Conservation (phyloP, 2,113 vertebrate genomes). For the Poecilia latipinna region DNA sequence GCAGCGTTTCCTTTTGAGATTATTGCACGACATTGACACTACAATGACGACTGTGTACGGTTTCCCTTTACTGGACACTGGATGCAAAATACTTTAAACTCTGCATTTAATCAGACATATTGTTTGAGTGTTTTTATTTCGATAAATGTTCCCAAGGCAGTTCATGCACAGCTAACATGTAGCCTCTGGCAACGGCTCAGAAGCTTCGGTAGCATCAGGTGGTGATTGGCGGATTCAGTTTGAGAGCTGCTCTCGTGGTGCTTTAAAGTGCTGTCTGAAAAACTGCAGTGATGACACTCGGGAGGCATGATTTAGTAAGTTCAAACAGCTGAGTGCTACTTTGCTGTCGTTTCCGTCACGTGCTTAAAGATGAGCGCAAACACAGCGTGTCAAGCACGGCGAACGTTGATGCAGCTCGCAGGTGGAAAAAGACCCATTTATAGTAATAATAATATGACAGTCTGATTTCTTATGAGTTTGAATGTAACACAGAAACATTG, state of each 20-base stretch:
- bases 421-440: background rate
- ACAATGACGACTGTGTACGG: background rate
- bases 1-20: no score
- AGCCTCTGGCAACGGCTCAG: constrained; percentile 33
- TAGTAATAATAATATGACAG: no score
- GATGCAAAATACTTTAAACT: background rate
- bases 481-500: background rate
- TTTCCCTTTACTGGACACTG: background rate
- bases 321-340: constrained; percentile 34
- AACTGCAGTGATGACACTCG: constrained; percentile 32
- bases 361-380: background rate
- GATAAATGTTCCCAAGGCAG: background rate
- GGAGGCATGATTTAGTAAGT: constrained; percentile 35
- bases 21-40: no score
- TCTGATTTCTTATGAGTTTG: background rate
- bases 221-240: constrained; percentile 23
- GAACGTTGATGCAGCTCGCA: background rate
- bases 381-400: background rate
- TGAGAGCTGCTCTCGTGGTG: constrained; percentile 27
- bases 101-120: background rate
- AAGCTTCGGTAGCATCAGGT: constrained; percentile 27
- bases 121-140: background rate
- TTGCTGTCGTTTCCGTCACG: constrained; percentile 3
- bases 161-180: background rate
- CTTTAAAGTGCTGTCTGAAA: constrained; percentile 45